Conservation (phyloP, 2,888 invertebrate species). For the Phanerotoma sp. region DNA sequence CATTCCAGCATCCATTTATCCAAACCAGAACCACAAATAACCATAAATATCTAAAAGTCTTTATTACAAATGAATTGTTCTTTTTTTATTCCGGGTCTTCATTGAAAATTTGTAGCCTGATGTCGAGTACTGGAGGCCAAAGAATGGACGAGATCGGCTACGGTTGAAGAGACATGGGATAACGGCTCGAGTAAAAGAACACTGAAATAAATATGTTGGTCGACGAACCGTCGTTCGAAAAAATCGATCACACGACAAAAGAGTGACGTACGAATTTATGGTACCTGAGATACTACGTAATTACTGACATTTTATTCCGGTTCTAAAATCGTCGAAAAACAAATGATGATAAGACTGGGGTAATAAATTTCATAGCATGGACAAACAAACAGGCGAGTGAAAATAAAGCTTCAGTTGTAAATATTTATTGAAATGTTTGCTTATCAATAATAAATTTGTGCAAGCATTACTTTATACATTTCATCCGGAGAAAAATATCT, state of each 20-base stretch:
- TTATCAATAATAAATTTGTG: too few species aligned
- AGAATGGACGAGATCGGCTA: slow-evolving; percentile 6
- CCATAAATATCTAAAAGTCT: too few species aligned
- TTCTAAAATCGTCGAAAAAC: neutral
- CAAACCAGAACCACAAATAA: too few species aligned
- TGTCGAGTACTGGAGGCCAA: neutral
- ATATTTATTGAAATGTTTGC: too few species aligned
- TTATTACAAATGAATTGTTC: neutral
- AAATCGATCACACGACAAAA: slow-evolving; percentile 16
- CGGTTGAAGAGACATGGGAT: slow-evolving; percentile 11
- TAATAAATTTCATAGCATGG: neutral
- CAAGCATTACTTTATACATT: too few species aligned
- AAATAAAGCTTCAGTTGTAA: too few species aligned
- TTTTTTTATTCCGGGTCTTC: too few species aligned
- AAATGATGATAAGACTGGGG: neutral
- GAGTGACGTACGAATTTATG: slow-evolving; percentile 7
- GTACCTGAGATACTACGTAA: slow-evolving; percentile 1
- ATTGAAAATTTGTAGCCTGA: neutral
- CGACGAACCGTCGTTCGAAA: slow-evolving; percentile 19
- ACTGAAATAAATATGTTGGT: slow-evolving; percentile 22
- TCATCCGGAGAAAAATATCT: too few species aligned
- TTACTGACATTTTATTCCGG: neutral
- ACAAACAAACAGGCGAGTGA: too few species aligned
- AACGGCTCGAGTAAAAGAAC: slow-evolving; percentile 5
- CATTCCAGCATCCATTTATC: too few species aligned